These are phyloP conservation scores for Hydraecia micacea DNA, from an alignment of 2,888 invertebrate species.

Conservation along the genomic window DNA sequence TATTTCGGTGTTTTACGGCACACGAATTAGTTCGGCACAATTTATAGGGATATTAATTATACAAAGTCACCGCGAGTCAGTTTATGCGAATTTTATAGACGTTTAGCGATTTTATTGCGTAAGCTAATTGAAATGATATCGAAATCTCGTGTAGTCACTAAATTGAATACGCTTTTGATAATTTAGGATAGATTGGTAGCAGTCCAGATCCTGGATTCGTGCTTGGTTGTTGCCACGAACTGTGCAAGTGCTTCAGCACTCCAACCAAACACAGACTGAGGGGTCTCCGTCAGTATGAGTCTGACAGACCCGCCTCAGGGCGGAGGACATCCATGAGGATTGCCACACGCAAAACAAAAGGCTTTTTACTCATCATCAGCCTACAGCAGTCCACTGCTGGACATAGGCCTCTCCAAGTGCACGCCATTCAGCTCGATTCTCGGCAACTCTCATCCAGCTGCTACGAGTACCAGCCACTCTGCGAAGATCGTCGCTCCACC, in stretches of 20 bases:
- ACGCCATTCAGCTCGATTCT: not conserved
- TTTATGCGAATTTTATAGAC: constrained; percentile 55
- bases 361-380: not conserved
- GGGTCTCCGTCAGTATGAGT: not conserved
- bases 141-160: not conserved
- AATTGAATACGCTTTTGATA: not conserved
- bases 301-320: too few species aligned
- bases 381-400: not conserved
- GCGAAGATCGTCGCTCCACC: not conserved
- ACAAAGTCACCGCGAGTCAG: constrained; percentile 3
- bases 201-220: too few species aligned
- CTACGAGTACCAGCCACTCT: not conserved
- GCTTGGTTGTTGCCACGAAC: not conserved
- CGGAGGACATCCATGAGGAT: not conserved
- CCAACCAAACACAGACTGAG: not conserved
- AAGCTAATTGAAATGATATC: not conserved
- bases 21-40: constrained; percentile 44
- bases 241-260: not conserved
- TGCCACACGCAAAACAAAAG: not conserved
- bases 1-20: constrained; percentile 29
- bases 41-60: constrained; percentile 41
- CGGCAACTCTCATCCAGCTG: not conserved
- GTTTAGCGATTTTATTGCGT: constrained; percentile 39
- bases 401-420: not conserved
- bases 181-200: not conserved